Base-by-base conservation (phyloP, 92 coral and sea anemone species). In the Isaurus tuberculatus region DNA sequence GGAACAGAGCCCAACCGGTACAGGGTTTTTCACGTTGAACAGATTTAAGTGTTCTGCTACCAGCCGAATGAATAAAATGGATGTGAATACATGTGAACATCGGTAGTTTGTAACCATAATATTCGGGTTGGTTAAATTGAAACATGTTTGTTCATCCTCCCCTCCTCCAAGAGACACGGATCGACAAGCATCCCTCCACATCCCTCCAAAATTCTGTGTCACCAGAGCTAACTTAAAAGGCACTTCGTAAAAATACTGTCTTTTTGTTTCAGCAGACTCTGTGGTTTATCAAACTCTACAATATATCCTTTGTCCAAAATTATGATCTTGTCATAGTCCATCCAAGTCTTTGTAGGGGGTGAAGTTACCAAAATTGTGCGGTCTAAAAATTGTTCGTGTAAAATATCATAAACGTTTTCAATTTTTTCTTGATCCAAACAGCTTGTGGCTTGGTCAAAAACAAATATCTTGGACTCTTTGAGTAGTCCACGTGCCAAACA, bases 381-480 rank as follows among this genome's bases (percentile, higher is more conserved):
- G 15, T 44, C 51, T 25, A 4, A 23, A 49, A 77, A 33, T 19
- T 33, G 15, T 1, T 34, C 11, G 9, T 34, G 82, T 23, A 77
- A 57, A n/a, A 57, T 36, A 0, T 28, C 49, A 20, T 77, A 53
- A 58, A 77, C 28, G 9, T 22, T 22, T 11, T 77, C 53, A 36
- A 31, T 40, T 16, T 19, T 57, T 40, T 77, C 51, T 37, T 37
- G 82, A 36, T 77, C 82, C 31, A 58, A 40, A 36, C 51, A 33
- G 70, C 49, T 61, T 22, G 82, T 77, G 33, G 51, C 82, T 77
- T 58, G 69, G 57, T 77, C 82, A 37, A 77, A 36, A 55, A 77
- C 70, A 57, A 77, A 65, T 30, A 77, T 34, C 30, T 77, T 77
- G 70, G 36, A 77, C 32, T 77, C 70, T 14, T 25, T 34, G 16